These are phyloP conservation scores for Anisognathus igniventris DNA, from an alignment of 2,797 vertebrate genomes.

Conservation along the genomic window DNA sequence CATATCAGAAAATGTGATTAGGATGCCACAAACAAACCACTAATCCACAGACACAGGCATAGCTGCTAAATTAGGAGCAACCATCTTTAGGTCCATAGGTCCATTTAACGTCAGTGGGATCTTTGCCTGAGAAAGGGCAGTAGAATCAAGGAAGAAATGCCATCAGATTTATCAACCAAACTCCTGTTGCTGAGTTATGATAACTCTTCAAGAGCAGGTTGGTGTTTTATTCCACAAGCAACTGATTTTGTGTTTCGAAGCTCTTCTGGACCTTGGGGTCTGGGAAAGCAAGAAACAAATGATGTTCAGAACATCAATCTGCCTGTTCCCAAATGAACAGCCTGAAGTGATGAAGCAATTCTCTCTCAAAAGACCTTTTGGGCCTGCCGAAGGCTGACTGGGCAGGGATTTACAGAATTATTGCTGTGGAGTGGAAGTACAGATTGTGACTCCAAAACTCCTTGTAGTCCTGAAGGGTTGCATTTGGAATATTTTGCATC, in stretches of 20 bases:
- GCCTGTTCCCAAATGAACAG: constrained; percentile 41
- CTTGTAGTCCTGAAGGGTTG: not conserved
- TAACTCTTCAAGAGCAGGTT: constrained; percentile 17
- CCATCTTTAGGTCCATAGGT: not conserved
- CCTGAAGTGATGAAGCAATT: constrained; percentile 52
- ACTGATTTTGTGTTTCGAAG: constrained; percentile 53
- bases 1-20: constrained; percentile 7
- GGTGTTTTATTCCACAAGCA: constrained; percentile 41
- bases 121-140: not conserved
- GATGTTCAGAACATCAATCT: constrained; percentile 45
- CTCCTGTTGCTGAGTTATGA: not conserved
- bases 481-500: not conserved
- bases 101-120: not conserved
- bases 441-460: not conserved
- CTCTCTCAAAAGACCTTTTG: constrained; percentile 53
- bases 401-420: constrained; percentile 30
- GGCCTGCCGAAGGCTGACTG: constrained; percentile 12
- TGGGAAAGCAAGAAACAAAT: constrained; percentile 42
- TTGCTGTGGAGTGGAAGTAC: not conserved
- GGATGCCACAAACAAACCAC: not conserved
- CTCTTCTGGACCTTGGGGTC: constrained; percentile 29
- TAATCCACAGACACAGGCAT: not conserved
- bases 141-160: not conserved
- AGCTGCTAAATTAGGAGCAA: not conserved
- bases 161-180: constrained; percentile 23